Conservation (phyloP, 2,888 invertebrate genomes). For the Diaprepes abbreviatus region DNA sequence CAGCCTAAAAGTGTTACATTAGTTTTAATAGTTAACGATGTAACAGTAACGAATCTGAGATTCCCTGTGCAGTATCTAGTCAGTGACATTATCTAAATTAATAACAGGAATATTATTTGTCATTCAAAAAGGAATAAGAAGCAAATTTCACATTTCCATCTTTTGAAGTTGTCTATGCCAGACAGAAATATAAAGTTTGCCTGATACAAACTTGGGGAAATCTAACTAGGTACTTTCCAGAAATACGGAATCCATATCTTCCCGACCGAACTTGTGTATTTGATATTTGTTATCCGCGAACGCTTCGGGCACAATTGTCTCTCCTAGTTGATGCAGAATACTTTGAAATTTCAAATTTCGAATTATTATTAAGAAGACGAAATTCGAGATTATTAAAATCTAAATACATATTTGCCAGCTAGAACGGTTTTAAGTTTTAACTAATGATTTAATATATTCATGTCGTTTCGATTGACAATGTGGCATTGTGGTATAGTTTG, state of each 20-base stretch:
- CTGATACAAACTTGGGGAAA: conserved; percentile 64
- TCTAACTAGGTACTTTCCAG: conserved; percentile 54
- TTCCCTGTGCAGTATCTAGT: too few species aligned
- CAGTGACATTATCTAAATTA: too few species aligned
- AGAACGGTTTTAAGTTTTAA: not conserved
- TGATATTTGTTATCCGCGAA: conserved; percentile 61
- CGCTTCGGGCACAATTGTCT: conserved; percentile 56
- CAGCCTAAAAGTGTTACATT: too few species aligned
- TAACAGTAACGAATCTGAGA: too few species aligned
- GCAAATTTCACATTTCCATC: conserved; percentile 55
- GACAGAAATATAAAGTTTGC: conserved; percentile 65
- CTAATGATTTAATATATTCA: not conserved
- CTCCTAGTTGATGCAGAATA: conserved; percentile 50
- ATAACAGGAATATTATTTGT: conserved; percentile 52
- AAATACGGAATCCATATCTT: conserved; percentile 63
- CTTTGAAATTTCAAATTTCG: conserved; percentile 47
- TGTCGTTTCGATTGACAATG: not conserved
- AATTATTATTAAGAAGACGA: conserved; percentile 47
- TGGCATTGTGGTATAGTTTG: too few species aligned
- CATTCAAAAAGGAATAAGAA: conserved; percentile 52
- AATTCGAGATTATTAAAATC: conserved; percentile 47
- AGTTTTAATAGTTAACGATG: too few species aligned
- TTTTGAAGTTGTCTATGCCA: conserved; percentile 56
- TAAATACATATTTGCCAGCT: conserved; percentile 46
- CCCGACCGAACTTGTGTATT: conserved; percentile 62